These are phyloP conservation scores for Potamarius usumacintae DNA, from an alignment of 2,113 vertebrate species.

Conservation along the genomic window DNA sequence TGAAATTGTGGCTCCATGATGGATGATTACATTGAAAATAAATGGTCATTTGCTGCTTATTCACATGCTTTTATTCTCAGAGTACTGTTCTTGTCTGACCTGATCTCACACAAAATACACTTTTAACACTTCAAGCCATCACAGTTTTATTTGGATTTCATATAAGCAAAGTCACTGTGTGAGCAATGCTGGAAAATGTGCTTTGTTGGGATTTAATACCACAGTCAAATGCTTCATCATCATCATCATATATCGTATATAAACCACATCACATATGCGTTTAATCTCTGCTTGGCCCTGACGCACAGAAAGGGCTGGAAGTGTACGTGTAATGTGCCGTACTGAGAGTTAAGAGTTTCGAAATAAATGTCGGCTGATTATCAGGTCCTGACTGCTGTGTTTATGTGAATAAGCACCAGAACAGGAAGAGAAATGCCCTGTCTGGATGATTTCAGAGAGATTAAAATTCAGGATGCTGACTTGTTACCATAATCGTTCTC, in stretches of 20 bases:
- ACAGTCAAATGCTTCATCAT: neutral
- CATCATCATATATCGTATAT: neutral
- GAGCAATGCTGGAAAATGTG: neutral
- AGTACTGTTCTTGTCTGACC: neutral
- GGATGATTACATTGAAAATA: neutral
- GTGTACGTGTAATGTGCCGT: neutral
- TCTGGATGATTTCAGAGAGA: conserved; percentile 2
- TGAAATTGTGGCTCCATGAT: neutral
- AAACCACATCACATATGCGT: conserved; percentile 11
- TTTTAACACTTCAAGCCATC: neutral
- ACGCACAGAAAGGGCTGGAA: neutral
- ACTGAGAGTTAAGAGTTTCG: neutral
- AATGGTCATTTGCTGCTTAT: neutral
- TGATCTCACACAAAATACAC: neutral
- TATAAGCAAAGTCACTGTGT: neutral
- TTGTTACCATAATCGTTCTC: neutral
- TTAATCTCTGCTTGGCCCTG: neutral
- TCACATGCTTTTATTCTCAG: neutral
- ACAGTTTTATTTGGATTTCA: neutral
- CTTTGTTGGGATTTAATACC: too few relatives aligned
- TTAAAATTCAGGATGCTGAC: neutral
- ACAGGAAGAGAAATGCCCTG: conserved; percentile 5
- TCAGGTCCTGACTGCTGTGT: conserved; percentile 15
- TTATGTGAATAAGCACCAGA: conserved; percentile 23
- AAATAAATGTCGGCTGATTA: conserved; percentile 11